phyloP scores from a whole-genome alignment of 1,140 invertebrate species.

The Heliothis virescens region DNA sequence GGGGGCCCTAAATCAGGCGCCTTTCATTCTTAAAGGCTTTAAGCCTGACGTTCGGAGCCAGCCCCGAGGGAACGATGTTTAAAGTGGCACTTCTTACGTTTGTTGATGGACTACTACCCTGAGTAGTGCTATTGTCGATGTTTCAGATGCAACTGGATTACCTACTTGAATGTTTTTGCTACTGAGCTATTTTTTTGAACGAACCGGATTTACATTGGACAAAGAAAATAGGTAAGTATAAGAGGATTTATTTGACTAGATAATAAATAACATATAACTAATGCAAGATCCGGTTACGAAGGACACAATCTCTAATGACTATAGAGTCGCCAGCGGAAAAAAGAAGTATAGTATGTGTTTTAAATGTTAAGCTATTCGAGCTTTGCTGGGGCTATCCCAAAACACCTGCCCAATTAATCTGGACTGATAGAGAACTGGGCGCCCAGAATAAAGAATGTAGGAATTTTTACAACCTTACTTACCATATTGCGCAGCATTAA shows the following conservation, averaged over 20 bases:
- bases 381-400: too few species aligned
- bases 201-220: constrained; percentile 9
- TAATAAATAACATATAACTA: neutral
- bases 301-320: neutral
- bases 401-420: too few species aligned
- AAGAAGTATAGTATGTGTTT: neutral
- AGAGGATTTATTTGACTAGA: neutral
- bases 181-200: constrained; percentile 10
- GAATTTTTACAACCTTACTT: too few species aligned
- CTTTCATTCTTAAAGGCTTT: constrained; percentile 72
- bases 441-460: too few species aligned
- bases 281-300: neutral
- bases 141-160: constrained; percentile 13
- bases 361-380: too few species aligned
- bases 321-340: neutral
- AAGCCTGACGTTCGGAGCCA: constrained; percentile 42
- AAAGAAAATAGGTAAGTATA: constrained; percentile 6
- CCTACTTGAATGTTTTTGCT: constrained; percentile 11
- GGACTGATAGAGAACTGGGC: too few species aligned
- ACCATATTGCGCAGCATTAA: too few species aligned
- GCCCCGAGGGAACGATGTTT: constrained; percentile 40
- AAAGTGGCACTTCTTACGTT: constrained; percentile 34
- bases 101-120: constrained; percentile 6
- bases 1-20: constrained; percentile 73
- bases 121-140: neutral